Conservation (phyloP, 2,888 invertebrate genomes). For the Leucania comma region DNA sequence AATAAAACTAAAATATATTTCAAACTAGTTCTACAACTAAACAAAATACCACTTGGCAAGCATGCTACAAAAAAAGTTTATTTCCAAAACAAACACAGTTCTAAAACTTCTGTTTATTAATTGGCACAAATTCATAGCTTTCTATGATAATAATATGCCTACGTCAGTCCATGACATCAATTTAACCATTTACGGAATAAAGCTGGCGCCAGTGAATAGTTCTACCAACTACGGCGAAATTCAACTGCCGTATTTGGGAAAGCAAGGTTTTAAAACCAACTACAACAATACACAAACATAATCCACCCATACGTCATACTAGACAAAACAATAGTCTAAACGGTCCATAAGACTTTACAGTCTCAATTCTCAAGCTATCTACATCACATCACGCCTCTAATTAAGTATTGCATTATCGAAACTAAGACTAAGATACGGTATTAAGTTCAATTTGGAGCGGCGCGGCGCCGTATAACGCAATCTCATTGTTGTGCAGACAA, state of each 20-base stretch:
- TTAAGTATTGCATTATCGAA: constrained; percentile 61
- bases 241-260: constrained; percentile 7
- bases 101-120: not conserved
- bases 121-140: too few species aligned
- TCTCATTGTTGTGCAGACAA: constrained; percentile 64
- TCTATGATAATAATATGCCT: not conserved
- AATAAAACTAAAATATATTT: too few species aligned
- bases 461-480: constrained; percentile 47
- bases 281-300: constrained; percentile 35
- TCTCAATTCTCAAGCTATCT: constrained; percentile 59
- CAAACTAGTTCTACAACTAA: too few species aligned
- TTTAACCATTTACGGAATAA: not conserved
- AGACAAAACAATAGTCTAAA: constrained; percentile 46
- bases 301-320: constrained; percentile 28
- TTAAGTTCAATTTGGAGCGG: constrained; percentile 52
- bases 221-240: constrained; percentile 4
- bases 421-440: constrained; percentile 57
- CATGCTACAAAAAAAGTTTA: too few species aligned
- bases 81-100: not conserved
- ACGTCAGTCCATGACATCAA: not conserved
- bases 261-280: constrained; percentile 13
- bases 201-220: not conserved
- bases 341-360: constrained; percentile 21
- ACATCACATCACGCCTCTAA: constrained; percentile 59
- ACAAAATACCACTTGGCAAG: too few species aligned